A percentile compares a stretch with the other conserved stretches of the same genome.
These are phyloP conservation scores for Melinopterus prodromus DNA, from an alignment of 2,888 invertebrate genomes.

Conservation along the genomic window DNA sequence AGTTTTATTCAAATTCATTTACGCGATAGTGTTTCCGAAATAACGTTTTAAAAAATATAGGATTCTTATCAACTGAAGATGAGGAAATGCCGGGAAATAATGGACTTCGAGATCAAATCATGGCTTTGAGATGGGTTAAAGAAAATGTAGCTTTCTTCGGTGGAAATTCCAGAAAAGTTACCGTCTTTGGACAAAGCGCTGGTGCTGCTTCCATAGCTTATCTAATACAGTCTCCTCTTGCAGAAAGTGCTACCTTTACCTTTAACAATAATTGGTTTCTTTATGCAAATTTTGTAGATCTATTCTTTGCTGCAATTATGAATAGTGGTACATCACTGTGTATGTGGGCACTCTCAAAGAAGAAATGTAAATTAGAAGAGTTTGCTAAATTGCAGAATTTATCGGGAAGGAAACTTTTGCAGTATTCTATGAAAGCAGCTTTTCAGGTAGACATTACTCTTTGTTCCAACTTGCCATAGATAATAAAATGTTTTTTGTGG, in stretches of 20 bases:
- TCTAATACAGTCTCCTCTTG: constrained; percentile 18
- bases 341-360: constrained; percentile 35
- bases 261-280: not conserved
- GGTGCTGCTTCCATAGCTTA: constrained; percentile 33
- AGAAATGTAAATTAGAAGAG: constrained; percentile 35
- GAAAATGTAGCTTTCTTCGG: constrained; percentile 28
- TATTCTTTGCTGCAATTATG: constrained; percentile 32
- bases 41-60: not conserved
- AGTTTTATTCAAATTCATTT: constrained; percentile 12
- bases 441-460: constrained; percentile 4
- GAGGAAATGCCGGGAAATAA: constrained; percentile 28
- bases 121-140: constrained; percentile 30
- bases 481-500: not conserved
- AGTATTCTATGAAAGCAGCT: not conserved
- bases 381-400: constrained; percentile 42
- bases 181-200: constrained; percentile 30
- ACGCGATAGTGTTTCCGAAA: not conserved
- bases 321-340: constrained; percentile 31
- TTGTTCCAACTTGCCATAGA: not conserved
- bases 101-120: constrained; percentile 27
- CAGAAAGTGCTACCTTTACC: constrained; percentile 17
- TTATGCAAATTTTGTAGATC: constrained; percentile 8
- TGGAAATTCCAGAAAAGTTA: constrained; percentile 30
- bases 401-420: constrained; percentile 28
- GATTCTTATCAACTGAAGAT: constrained; percentile 33